Evolutionary conservation across 2,113 vertebrate species (phyloP).

Genomic region (Brachyistius frenatus): DNA sequence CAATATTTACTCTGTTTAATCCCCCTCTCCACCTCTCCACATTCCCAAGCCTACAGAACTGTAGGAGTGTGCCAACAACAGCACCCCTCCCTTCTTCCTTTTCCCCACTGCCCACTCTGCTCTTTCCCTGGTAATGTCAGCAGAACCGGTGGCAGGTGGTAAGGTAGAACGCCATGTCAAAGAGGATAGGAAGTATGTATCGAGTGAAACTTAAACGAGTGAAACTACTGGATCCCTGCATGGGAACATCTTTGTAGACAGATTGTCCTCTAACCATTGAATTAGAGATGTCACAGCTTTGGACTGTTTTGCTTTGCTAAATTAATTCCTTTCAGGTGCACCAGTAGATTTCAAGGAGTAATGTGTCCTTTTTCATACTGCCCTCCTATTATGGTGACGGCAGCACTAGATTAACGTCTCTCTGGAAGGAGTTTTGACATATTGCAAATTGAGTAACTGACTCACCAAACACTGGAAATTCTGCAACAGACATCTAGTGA

Average conservation of each 20-base stretch:
- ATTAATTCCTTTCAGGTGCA: constrained; percentile 62
- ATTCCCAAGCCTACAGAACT: constrained; percentile 62
- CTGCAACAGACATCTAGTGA: neutral
- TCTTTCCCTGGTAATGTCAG: constrained; percentile 15
- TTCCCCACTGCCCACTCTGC: constrained; percentile 25
- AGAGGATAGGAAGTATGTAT: constrained; percentile 1
- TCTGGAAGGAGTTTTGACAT: neutral
- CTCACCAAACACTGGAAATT: neutral
- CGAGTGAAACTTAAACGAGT: neutral
- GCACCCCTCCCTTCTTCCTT: constrained; percentile 59
- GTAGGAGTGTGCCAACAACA: constrained; percentile 72
- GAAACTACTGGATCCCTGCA: neutral
- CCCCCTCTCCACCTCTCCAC: constrained; percentile 64
- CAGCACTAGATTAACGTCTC: neutral
- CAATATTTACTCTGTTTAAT: constrained; percentile 78
- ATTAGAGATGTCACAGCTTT: constrained; percentile 39
- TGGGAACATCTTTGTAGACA: constrained; percentile 1
- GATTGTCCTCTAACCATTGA: constrained; percentile 7
- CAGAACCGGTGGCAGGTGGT: constrained; percentile 62
- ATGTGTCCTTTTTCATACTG: neutral
- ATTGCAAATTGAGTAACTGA: neutral
- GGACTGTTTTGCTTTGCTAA: constrained; percentile 53
- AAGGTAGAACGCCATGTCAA: constrained; percentile 17
- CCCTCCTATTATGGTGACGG: neutral
- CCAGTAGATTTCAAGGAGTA: constrained; percentile 31